Conservation (phyloP, 2,113 vertebrate species). For the Poeciliopsis turrubarensis region DNA sequence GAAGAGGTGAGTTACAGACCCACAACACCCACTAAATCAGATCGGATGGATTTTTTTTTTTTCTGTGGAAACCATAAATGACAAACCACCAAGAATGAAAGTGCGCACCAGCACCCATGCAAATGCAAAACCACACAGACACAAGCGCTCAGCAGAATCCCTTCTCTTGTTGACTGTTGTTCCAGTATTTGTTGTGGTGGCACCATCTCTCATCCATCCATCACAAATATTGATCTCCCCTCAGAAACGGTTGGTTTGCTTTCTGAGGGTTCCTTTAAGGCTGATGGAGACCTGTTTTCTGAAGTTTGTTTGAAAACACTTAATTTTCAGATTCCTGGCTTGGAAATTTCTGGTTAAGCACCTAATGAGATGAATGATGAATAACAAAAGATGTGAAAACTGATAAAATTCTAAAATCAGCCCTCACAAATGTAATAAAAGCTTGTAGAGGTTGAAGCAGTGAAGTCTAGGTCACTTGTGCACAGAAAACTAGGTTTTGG, state of each 20-base stretch:
- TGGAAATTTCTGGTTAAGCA: neutral
- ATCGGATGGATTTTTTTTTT: slow-evolving; percentile 5
- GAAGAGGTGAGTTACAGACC: slow-evolving; percentile 88
- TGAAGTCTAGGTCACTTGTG: neutral
- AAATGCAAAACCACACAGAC: slow-evolving; percentile 26
- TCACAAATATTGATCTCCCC: slow-evolving; percentile 75
- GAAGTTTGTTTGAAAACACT: neutral
- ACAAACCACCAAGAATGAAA: neutral
- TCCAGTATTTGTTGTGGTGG: slow-evolving; percentile 54
- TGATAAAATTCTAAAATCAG: neutral
- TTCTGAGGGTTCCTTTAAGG: slow-evolving; percentile 19
- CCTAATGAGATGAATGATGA: neutral
- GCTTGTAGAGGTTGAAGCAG: neutral
- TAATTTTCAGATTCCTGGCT: neutral
- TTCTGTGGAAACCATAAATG: slow-evolving; percentile 1
- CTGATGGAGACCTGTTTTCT: neutral
- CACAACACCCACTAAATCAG: neutral
- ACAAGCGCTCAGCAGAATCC: slow-evolving; percentile 37
- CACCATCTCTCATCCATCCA: slow-evolving; percentile 73
- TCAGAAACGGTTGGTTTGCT: slow-evolving; percentile 47
- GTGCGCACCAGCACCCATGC: slow-evolving; percentile 18
- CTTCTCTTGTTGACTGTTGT: slow-evolving; percentile 60
- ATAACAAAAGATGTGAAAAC: neutral
- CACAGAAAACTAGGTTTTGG: neutral
- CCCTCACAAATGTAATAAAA: neutral